Conservation (phyloP, 1,140 invertebrate genomes). For the Amphibalanus amphitrite region DNA sequence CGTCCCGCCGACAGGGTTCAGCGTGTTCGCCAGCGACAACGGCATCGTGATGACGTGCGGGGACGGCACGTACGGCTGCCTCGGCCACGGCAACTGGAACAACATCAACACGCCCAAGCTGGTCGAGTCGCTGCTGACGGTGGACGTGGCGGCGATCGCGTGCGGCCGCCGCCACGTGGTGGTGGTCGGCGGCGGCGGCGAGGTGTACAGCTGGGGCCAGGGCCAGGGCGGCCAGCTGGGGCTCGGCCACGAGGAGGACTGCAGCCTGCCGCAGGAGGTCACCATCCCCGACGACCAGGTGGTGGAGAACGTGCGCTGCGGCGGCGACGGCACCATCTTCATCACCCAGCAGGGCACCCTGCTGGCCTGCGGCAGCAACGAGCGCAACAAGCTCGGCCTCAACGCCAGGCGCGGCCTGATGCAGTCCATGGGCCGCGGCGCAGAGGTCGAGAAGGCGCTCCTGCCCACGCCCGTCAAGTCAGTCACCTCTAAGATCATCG, state of each 20-base stretch:
- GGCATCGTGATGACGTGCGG: constrained; percentile 55
- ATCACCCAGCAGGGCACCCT: constrained; percentile 43
- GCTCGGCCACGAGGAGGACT: constrained; percentile 38
- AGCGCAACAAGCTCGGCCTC: constrained; percentile 48
- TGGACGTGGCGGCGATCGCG: constrained; percentile 41
- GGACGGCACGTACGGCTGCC: constrained; percentile 39
- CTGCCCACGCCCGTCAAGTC: constrained; percentile 28
- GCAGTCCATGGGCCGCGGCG: constrained; percentile 19
- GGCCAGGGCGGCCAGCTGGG: constrained; percentile 44
- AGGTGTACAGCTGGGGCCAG: constrained; percentile 49
- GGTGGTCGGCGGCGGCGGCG: constrained; percentile 39
- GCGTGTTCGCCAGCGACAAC: constrained; percentile 44
- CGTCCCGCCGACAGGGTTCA: constrained; percentile 26
- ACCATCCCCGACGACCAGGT: constrained; percentile 30
- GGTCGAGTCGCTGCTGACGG: constrained; percentile 33
- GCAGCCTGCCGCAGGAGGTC: constrained; percentile 31
- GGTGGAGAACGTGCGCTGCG: constrained; percentile 38
- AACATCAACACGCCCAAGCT: constrained; percentile 40
- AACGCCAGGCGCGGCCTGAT: constrained; percentile 34
- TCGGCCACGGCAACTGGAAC: constrained; percentile 44
- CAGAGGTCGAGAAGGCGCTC: constrained; percentile 30
- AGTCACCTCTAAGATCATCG: constrained; percentile 29
- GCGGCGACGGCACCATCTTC: constrained; percentile 44
- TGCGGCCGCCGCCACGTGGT: constrained; percentile 48
- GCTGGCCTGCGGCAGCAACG: constrained; percentile 47